Evolutionary conservation across 2,113 vertebrate species (phyloP).

Genomic region (Serilophus lunatus): DNA sequence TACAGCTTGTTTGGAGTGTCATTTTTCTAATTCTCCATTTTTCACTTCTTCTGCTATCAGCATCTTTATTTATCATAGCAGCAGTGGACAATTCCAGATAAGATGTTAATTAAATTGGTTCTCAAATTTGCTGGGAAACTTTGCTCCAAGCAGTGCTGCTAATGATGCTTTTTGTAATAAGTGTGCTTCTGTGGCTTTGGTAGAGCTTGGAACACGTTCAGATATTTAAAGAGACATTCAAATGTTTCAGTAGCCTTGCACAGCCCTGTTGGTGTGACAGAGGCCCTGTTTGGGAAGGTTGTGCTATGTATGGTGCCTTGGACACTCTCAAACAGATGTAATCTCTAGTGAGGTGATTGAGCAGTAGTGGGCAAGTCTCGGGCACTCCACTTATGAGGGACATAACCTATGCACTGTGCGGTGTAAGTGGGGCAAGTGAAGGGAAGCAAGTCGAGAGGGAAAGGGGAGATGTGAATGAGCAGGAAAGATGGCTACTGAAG

Average conservation of each 20-base stretch:
- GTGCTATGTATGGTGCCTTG: not conserved
- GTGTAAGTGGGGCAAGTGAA: not conserved
- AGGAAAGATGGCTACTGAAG: not conserved
- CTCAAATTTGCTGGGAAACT: not conserved
- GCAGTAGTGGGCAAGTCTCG: not conserved
- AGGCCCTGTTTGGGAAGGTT: not conserved
- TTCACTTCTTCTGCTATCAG: not conserved
- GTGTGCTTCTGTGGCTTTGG: not conserved
- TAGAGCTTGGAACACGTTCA: rapidly evolving
- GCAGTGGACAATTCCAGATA: not conserved
- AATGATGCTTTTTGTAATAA: not conserved
- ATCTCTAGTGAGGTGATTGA: not conserved
- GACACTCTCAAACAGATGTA: not conserved
- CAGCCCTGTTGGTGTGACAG: not conserved
- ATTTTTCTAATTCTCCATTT: not conserved
- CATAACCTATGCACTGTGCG: not conserved
- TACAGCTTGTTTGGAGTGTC: not conserved
- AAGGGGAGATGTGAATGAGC: not conserved
- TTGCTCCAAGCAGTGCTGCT: not conserved
- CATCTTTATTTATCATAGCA: not conserved
- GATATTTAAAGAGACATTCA: not conserved
- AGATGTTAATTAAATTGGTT: not conserved
- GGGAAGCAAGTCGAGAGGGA: not conserved
- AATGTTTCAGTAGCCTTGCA: not conserved
- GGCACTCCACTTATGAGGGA: rapidly evolving